These are phyloP conservation scores for Choloepus hoffmanni DNA, from an alignment of 2,113 vertebrate genomes.

Conservation along the genomic window DNA sequence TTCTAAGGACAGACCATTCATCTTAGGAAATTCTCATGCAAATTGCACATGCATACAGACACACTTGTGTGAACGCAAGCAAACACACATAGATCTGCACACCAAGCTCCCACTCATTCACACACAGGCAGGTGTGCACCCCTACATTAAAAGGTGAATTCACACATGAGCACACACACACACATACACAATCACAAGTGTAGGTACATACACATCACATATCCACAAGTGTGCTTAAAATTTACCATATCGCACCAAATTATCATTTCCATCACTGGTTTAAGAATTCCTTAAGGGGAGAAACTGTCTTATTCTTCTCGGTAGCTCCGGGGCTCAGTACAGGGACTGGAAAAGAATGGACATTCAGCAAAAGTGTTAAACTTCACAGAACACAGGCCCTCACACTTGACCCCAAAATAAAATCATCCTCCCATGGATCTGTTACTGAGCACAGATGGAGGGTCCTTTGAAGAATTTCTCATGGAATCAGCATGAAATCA, in stretches of 20 bases:
- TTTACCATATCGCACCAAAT: rapidly evolving
- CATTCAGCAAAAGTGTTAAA: conserved; percentile 20
- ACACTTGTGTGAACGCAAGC: neutral
- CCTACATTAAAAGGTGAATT: neutral
- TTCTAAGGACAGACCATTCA: neutral
- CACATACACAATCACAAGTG: neutral
- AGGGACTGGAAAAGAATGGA: neutral
- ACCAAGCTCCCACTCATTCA: neutral
- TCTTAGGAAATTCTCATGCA: neutral
- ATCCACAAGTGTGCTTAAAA: neutral
- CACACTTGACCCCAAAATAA: neutral
- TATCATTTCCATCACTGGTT: too few species aligned
- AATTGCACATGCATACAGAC: neutral
- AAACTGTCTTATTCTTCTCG: neutral
- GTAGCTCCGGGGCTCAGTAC: neutral
- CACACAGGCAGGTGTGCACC: neutral
- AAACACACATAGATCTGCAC: neutral
- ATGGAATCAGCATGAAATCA: neutral
- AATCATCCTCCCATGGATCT: neutral
- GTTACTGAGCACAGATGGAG: neutral
- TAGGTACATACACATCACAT: rapidly evolving
- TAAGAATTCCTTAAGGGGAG: neutral
- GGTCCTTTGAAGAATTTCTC: neutral
- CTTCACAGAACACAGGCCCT: neutral
- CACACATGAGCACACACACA: neutral